A percentile compares a stretch with the other conserved stretches of the same genome.
Conservation (phyloP, 2,888 invertebrate genomes). For the Plagiodera versicolora region DNA sequence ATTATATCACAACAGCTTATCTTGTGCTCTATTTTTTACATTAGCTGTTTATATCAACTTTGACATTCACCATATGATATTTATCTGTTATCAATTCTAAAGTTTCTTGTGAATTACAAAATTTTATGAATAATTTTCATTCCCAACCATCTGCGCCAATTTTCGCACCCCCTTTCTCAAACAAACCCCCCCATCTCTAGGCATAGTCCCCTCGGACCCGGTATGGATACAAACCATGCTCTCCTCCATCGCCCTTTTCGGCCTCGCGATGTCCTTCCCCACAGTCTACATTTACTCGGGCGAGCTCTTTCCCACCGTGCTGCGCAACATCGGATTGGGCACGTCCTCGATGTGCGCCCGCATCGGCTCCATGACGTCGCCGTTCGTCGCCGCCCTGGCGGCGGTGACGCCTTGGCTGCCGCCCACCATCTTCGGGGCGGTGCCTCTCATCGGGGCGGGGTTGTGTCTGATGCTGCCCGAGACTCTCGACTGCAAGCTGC, state of each 20-base stretch:
- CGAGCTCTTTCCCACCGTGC: constrained; percentile 87
- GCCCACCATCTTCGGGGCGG: constrained; percentile 68
- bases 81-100: too few species aligned
- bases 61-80: too few species aligned
- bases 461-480: constrained; percentile 75
- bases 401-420: constrained; percentile 64
- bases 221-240: constrained; percentile 63
- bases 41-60: too few species aligned
- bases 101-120: background rate
- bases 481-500: constrained; percentile 73
- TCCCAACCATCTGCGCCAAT: too few species aligned
- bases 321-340: constrained; percentile 85
- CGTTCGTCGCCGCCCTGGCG: constrained; percentile 73
- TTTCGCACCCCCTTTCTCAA: too few species aligned
- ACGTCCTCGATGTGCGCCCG: constrained; percentile 83
- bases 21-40: too few species aligned
- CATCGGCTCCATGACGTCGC: constrained; percentile 83
- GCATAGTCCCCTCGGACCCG: constrained; percentile 58
- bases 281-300: constrained; percentile 86
- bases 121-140: background rate
- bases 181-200: constrained; percentile 4
- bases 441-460: constrained; percentile 69
- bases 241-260: constrained; percentile 76
- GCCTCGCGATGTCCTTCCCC: constrained; percentile 81
- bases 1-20: background rate